These are phyloP conservation scores for Cyprinodon tularosa DNA, from an alignment of 2,113 vertebrate species.

Conservation along the genomic window DNA sequence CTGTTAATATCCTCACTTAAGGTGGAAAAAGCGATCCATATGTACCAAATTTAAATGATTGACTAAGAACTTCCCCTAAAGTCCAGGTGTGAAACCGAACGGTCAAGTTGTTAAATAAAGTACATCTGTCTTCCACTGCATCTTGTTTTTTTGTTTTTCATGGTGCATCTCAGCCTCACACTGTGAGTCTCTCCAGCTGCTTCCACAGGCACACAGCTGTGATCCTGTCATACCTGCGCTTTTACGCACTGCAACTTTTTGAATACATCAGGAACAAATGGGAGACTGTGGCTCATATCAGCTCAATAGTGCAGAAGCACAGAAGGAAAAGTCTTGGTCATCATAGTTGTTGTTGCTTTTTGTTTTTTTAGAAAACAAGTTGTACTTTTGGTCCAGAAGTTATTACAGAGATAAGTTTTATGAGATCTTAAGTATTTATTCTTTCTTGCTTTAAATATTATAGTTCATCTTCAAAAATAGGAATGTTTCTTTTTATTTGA, in stretches of 20 bases:
- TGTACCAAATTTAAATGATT: not conserved
- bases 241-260: slow-evolving; percentile 14
- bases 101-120: not conserved
- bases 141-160: slow-evolving; percentile 14
- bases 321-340: not conserved
- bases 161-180: slow-evolving; percentile 18
- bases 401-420: not conserved
- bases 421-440: too few species aligned
- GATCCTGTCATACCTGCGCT: slow-evolving; percentile 51
- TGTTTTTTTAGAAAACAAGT: not conserved
- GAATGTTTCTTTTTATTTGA: too few species aligned
- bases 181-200: slow-evolving; percentile 21
- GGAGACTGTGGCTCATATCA: slow-evolving; percentile 20
- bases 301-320: slow-evolving; percentile 8
- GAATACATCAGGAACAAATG: slow-evolving; percentile 19
- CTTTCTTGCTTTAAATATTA: too few species aligned
- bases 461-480: too few species aligned
- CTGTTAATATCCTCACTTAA: not conserved
- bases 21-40: not conserved
- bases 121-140: not conserved
- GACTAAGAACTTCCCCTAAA: not conserved
- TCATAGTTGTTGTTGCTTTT: not conserved
- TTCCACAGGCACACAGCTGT: slow-evolving; percentile 41
- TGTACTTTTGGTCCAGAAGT: not conserved
- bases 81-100: not conserved